phyloP scores from a whole-genome alignment of 1,140 invertebrate species.

The Sycophila sp. region DNA sequence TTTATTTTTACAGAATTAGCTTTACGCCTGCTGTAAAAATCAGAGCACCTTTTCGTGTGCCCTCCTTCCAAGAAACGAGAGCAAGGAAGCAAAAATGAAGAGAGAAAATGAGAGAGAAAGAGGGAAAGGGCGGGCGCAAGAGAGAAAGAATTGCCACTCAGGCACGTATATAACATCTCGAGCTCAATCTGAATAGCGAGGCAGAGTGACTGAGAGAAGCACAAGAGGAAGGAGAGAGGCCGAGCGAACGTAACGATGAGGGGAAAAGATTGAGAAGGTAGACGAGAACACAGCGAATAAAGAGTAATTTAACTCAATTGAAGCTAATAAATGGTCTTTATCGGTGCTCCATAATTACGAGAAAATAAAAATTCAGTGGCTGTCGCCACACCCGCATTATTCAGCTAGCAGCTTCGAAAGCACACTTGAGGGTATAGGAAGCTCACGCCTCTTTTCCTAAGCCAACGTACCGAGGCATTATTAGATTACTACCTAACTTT shows the following conservation, averaged over 20 bases:
- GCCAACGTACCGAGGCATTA: neutral
- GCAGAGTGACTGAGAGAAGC: slow-evolving; percentile 1
- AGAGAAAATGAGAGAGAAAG: neutral
- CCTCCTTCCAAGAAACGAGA: neutral
- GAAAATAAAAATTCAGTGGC: slow-evolving; percentile 35
- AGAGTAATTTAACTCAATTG: slow-evolving; percentile 53
- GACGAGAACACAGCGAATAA: slow-evolving; percentile 41
- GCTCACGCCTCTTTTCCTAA: neutral
- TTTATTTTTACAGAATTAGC: slow-evolving; percentile 11
- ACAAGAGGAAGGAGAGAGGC: slow-evolving; percentile 14
- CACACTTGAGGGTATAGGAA: too few relatives aligned
- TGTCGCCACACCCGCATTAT: slow-evolving; percentile 1
- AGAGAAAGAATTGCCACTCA: neutral
- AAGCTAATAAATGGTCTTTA: slow-evolving; percentile 48
- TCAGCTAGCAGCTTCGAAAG: neutral
- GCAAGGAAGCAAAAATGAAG: neutral
- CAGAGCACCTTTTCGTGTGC: neutral
- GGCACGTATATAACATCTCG: neutral
- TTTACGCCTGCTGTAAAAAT: slow-evolving; percentile 18
- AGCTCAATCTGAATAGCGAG: slow-evolving; percentile 1
- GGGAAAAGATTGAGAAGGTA: slow-evolving; percentile 13
- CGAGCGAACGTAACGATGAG: neutral
- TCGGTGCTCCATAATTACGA: slow-evolving; percentile 29
- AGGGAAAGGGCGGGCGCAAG: neutral
- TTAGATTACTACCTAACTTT: too few relatives aligned